A percentile compares a stretch with the other conserved stretches of the same genome.
phyloP scores from a whole-genome alignment of 2,797 vertebrate species.

The Erethizon dorsatum region DNA sequence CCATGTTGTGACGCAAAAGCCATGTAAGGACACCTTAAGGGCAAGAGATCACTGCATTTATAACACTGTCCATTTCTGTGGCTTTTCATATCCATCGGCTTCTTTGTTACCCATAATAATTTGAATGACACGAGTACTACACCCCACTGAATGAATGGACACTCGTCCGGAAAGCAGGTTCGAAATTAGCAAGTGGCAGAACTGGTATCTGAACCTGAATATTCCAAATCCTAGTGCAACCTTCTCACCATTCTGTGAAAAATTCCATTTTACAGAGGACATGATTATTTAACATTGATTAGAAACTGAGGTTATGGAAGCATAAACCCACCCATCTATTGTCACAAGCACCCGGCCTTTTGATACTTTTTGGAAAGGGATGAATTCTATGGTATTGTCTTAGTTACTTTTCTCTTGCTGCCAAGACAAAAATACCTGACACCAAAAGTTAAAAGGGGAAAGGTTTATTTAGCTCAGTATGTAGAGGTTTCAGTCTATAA shows the following conservation, averaged over 20 bases:
- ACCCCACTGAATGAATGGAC: background rate
- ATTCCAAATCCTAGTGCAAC: background rate
- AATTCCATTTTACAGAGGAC: background rate
- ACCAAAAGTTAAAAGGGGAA: background rate
- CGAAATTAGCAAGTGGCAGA: background rate
- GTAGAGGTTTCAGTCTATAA: background rate
- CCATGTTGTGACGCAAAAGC: rapidly evolving
- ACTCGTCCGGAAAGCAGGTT: background rate
- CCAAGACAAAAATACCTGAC: background rate
- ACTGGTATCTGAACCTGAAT: background rate
- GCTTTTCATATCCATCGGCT: background rate
- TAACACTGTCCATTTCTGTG: background rate
- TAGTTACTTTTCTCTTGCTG: background rate
- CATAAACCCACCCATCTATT: no score
- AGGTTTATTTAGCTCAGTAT: background rate
- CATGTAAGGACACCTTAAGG: no score
- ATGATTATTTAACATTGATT: background rate
- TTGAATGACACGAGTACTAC: background rate
- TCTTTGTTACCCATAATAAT: background rate
- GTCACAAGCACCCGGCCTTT: background rate
- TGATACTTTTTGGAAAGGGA: background rate
- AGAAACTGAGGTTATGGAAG: background rate
- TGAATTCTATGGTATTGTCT: background rate
- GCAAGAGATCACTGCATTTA: background rate
- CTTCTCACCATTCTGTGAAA: background rate